A percentile compares a stretch with the other conserved stretches of the same genome.
Conservation (phyloP, 2,888 invertebrate genomes). For the Omphaloscelis lunosa region DNA sequence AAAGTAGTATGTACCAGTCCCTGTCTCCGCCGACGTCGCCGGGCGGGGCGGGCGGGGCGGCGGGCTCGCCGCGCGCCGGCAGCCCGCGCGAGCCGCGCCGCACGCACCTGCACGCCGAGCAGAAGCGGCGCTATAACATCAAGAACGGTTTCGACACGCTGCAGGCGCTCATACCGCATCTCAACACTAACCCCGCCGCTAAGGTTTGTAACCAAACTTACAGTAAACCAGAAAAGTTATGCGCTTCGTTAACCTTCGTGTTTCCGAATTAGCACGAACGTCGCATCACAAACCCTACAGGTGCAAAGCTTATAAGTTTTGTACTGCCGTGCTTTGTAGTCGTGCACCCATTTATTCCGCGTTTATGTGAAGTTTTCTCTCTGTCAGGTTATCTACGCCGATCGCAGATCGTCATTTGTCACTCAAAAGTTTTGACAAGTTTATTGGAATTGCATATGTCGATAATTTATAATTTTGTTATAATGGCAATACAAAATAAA, state of each 20-base stretch:
- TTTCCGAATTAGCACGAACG: neutral
- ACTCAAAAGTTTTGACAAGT: neutral
- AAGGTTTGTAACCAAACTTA: constrained; percentile 90
- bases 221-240: neutral
- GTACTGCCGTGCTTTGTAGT: neutral
- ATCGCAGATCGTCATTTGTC: neutral
- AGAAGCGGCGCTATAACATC: constrained; percentile 98
- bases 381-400: neutral
- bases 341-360: neutral
- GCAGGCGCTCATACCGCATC: constrained; percentile 97
- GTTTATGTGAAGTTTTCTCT: neutral
- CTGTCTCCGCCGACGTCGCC: constrained; percentile 92
- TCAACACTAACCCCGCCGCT: constrained; percentile 96
- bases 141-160: constrained; percentile 99
- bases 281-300: neutral
- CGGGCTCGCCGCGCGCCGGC: constrained; percentile 80
- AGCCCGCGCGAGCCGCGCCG: constrained; percentile 93
- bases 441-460: neutral
- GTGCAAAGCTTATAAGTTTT: neutral
- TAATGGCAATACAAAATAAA: neutral
- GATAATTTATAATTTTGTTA: neutral
- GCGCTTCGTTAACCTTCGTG: neutral
- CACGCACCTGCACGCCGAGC: constrained; percentile 98
- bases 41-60: constrained; percentile 81
- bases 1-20: constrained; percentile 68